Percentiles rank a stretch among this genome's conserved stretches.
phyloP scores from a whole-genome alignment of 2,888 invertebrate genomes.

The Acanthococcus lagerstroemiae region DNA sequence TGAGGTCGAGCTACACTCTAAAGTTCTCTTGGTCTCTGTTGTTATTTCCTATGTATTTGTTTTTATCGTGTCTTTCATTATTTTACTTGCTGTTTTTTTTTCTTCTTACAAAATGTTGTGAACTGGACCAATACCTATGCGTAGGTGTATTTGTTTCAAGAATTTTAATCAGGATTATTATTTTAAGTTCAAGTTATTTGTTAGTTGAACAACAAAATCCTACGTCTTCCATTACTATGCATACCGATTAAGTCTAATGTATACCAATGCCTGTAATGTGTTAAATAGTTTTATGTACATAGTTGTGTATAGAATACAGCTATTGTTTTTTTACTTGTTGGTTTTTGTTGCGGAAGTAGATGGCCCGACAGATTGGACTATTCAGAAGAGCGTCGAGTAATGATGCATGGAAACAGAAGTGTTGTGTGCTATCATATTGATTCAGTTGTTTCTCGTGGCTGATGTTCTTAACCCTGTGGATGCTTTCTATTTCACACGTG shows the following conservation, averaged over 20 bases:
- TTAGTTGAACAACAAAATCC: constrained; percentile 1
- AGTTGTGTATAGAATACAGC: not conserved
- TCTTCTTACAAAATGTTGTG: not conserved
- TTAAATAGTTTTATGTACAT: not conserved
- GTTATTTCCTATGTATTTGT: not conserved
- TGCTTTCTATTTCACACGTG: no score
- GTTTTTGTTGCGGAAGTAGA: no score
- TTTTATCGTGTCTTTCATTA: not conserved
- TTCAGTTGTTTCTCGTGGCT: no score
- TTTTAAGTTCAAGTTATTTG: no score
- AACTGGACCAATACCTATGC: no score
- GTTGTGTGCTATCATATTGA: no score
- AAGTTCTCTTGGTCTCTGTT: not conserved
- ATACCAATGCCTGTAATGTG: not conserved
- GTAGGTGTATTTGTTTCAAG: no score
- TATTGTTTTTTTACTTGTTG: not conserved
- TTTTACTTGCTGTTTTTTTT: not conserved
- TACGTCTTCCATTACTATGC: constrained; percentile 7
- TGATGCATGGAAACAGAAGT: no score
- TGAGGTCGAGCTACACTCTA: not conserved
- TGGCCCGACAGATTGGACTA: no score
- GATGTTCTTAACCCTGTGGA: no score
- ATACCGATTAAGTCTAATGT: not conserved
- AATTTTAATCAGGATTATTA: no score
- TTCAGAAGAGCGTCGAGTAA: no score